Percentiles rank a stretch among this genome's conserved stretches.
Conservation (phyloP, 2,113 vertebrate genomes). For the Muntiacus muntjak region DNA sequence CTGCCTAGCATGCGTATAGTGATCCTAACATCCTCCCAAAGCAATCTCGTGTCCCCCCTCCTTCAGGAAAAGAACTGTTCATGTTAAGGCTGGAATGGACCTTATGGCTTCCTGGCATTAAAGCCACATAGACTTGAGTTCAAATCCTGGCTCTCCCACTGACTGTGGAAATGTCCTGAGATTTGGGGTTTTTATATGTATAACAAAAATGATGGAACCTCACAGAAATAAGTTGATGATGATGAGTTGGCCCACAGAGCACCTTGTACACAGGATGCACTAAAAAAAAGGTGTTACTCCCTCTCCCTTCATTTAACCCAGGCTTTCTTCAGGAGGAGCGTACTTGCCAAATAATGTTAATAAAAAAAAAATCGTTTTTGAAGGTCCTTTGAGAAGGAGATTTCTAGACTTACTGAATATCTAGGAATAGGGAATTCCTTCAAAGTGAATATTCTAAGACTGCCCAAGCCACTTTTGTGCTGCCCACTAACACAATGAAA, state of each 20-base stretch:
- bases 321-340: not conserved
- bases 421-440: not conserved
- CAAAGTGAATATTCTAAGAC: no score
- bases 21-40: not conserved
- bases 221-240: not conserved
- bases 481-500: no score
- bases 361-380: not conserved
- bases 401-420: not conserved
- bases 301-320: not conserved
- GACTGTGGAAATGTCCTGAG: not conserved
- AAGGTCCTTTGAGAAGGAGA: not conserved
- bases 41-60: not conserved
- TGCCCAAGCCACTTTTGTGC: no score
- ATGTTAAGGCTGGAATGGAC: not conserved
- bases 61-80: not conserved
- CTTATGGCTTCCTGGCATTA: not conserved
- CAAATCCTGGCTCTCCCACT: not conserved
- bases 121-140: not conserved
- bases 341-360: conserved; percentile 26
- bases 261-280: not conserved
- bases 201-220: fast-evolving
- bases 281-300: not conserved
- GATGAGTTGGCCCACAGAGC: not conserved
- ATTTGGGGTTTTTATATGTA: not conserved
- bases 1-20: not conserved